Percentiles rank a stretch among this genome's conserved stretches.
Evolutionary conservation across 2,888 invertebrate species (phyloP).

Genomic region (Tiliacea citrago): DNA sequence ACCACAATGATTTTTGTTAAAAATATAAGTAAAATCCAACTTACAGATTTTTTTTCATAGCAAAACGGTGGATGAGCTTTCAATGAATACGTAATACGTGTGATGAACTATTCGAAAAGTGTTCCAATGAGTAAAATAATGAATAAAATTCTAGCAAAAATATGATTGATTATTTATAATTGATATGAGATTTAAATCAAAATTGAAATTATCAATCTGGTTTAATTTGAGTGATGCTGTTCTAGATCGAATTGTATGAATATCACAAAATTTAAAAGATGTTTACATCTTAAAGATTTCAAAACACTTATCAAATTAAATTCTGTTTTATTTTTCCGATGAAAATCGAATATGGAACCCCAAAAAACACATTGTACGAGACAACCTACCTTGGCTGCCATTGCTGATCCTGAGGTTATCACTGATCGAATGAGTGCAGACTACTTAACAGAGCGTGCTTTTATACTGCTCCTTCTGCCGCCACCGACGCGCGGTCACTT

Average conservation of each 20-base stretch:
- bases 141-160: background rate
- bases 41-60: background rate
- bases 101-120: background rate
- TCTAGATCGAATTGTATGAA: too few species aligned
- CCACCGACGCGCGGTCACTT: slow-evolving; percentile 58
- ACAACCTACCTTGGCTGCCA: slow-evolving; percentile 82
- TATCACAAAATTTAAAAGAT: background rate
- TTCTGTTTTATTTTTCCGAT: too few species aligned
- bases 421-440: slow-evolving; percentile 77
- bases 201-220: too few species aligned
- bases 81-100: background rate
- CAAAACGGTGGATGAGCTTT: background rate
- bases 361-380: background rate
- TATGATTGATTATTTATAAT: too few species aligned
- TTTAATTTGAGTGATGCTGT: background rate
- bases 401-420: slow-evolving; percentile 75
- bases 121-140: background rate
- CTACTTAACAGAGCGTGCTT: slow-evolving; percentile 65
- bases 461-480: slow-evolving; percentile 70
- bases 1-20: slow-evolving; percentile 29
- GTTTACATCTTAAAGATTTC: background rate
- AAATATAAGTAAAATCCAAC: background rate
- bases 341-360: background rate
- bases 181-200: too few species aligned
- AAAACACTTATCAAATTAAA: background rate